phyloP scores from a whole-genome alignment of 2,888 invertebrate species.

The Flabesymbios commensalis region DNA sequence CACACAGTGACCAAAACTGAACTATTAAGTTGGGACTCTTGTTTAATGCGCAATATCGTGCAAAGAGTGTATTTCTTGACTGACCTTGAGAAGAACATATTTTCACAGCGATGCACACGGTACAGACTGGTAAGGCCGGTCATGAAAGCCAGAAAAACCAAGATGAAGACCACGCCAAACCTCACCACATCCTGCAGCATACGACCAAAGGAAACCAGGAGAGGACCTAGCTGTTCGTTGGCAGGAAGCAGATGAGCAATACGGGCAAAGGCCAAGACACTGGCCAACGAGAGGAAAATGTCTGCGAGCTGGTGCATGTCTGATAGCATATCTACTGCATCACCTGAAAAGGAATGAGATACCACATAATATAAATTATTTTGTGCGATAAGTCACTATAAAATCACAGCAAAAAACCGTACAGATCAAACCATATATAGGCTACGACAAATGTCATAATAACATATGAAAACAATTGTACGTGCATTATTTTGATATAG shows the following conservation, averaged over 20 bases:
- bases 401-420: too few species aligned
- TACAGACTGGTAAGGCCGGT: constrained; percentile 50
- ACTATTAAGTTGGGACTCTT: too few species aligned
- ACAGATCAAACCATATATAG: too few species aligned
- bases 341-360: constrained; percentile 2
- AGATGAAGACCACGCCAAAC: constrained; percentile 46
- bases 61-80: too few species aligned
- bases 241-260: constrained; percentile 53
- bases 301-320: constrained; percentile 49
- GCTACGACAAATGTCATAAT: too few species aligned
- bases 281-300: constrained; percentile 48
- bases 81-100: constrained; percentile 38
- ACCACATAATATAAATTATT: not conserved
- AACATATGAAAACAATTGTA: too few species aligned
- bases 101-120: constrained; percentile 44
- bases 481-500: too few species aligned
- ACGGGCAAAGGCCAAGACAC: constrained; percentile 45
- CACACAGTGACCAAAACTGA: too few species aligned
- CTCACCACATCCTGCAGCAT: constrained; percentile 47
- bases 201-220: constrained; percentile 51
- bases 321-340: constrained; percentile 26
- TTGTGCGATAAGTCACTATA: too few species aligned
- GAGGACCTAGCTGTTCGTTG: constrained; percentile 52
- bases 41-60: too few species aligned
- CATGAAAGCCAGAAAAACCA: constrained; percentile 51